These are phyloP conservation scores for Sitophilus oryzae DNA, from an alignment of 1,140 invertebrate genomes.

Conservation along the genomic window DNA sequence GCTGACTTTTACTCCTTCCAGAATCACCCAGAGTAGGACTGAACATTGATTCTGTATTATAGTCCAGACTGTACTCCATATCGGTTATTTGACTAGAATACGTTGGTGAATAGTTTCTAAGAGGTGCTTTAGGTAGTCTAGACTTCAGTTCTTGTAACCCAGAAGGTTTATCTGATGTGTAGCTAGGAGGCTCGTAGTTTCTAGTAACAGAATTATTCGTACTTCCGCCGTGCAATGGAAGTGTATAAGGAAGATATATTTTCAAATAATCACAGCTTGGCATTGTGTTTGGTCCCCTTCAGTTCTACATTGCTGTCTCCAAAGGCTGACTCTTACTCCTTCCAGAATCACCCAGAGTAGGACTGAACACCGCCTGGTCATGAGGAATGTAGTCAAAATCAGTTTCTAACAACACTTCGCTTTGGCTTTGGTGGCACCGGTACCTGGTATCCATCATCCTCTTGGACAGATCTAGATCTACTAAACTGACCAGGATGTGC, in stretches of 20 bases:
- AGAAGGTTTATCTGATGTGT: constrained; percentile 36
- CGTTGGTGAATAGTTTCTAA: constrained; percentile 36
- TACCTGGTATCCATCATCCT: constrained; percentile 44
- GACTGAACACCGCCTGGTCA: constrained; percentile 49
- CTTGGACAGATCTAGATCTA: constrained; percentile 50
- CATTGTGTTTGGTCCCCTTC: too few species aligned
- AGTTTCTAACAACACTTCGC: constrained; percentile 71
- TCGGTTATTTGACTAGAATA: constrained; percentile 30
- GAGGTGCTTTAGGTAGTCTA: constrained; percentile 45
- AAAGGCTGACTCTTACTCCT: constrained; percentile 77
- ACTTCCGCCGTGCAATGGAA: constrained; percentile 57
- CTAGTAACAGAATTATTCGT: constrained; percentile 54
- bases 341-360: constrained; percentile 54
- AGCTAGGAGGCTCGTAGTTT: constrained; percentile 19
- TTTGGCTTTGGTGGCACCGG: constrained; percentile 59
- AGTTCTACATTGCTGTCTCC: constrained; percentile 82
- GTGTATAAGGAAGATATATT: too few species aligned
- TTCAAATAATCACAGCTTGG: too few species aligned
- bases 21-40: constrained; percentile 55
- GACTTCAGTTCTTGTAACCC: constrained; percentile 54
- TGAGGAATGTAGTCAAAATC: constrained; percentile 64
- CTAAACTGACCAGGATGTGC: constrained; percentile 33
- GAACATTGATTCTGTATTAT: constrained; percentile 44
- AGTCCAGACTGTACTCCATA: constrained; percentile 34
- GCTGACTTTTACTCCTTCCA: constrained; percentile 72